Evolutionary conservation across 2,113 vertebrate species (phyloP).

Genomic region (Lepus timidus): DNA sequence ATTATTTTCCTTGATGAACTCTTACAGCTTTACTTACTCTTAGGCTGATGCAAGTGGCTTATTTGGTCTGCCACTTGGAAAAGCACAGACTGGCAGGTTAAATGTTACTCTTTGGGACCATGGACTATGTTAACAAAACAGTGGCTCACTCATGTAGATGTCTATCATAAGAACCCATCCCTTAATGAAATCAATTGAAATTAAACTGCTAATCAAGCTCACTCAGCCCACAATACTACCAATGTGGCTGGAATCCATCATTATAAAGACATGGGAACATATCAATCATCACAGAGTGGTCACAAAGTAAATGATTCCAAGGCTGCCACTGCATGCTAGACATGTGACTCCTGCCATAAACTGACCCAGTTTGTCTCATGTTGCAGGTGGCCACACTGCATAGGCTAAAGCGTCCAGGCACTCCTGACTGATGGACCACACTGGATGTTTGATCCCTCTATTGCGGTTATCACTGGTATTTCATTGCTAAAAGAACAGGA

Average conservation of each 20-base stretch:
- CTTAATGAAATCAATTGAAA: not conserved
- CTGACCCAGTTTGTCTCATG: not conserved
- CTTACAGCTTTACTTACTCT: not conserved
- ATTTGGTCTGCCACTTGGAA: not conserved
- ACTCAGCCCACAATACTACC: not conserved
- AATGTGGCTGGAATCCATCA: not conserved
- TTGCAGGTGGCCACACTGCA: not conserved
- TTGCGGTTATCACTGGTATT: not conserved
- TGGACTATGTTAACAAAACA: not conserved
- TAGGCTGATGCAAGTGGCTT: not conserved
- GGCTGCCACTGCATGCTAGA: not conserved
- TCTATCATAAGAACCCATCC: not conserved
- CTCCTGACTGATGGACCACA: not conserved
- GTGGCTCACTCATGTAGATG: not conserved
- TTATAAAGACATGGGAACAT: not conserved
- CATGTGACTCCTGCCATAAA: not conserved
- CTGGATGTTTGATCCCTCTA: not conserved
- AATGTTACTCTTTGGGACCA: not conserved
- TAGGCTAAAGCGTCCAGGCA: not conserved
- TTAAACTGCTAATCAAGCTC: not conserved
- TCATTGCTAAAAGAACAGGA: not conserved
- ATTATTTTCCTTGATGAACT: not conserved
- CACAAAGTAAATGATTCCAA: not conserved
- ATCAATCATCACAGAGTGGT: not conserved
- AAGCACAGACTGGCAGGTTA: not conserved